A percentile compares a stretch with the other conserved stretches of the same genome.
phyloP scores from a whole-genome alignment of 2,113 vertebrate genomes.

The Oxyruncus cristatus region DNA sequence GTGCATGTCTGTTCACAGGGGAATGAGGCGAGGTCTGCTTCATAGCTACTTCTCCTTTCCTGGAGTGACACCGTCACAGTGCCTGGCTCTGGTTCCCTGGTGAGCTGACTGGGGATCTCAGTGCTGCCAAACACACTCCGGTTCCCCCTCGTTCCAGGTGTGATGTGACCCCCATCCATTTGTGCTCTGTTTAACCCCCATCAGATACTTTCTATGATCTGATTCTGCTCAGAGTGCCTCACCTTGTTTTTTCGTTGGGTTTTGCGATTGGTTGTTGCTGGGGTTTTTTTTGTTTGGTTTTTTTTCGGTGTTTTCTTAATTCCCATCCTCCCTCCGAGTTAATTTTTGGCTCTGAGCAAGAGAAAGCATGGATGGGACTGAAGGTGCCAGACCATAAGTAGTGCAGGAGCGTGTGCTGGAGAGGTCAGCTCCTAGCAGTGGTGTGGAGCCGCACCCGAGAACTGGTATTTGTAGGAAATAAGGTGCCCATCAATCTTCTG shows the following conservation, averaged over 20 bases:
- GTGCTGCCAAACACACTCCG: neutral
- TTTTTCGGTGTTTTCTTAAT: neutral
- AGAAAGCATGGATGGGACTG: neutral
- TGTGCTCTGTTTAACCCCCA: neutral
- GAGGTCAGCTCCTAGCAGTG: neutral
- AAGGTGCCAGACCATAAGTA: neutral
- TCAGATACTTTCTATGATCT: neutral
- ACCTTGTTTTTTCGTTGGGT: neutral
- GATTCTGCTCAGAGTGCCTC: neutral
- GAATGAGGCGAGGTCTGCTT: neutral
- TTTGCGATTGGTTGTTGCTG: fast-evolving
- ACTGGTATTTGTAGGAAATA: neutral
- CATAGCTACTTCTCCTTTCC: neutral
- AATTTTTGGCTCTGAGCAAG: neutral
- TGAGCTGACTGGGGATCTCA: neutral
- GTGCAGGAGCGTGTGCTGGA: neutral
- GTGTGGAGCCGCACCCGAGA: neutral
- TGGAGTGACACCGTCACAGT: neutral
- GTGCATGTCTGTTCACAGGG: neutral
- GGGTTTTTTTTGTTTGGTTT: neutral
- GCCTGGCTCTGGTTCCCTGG: neutral
- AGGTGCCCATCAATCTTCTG: neutral
- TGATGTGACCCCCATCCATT: neutral
- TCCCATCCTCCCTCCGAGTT: fast-evolving
- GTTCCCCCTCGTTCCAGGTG: neutral